phyloP scores from a whole-genome alignment of 1,140 invertebrate species.

The Helicoverpa armigera region DNA sequence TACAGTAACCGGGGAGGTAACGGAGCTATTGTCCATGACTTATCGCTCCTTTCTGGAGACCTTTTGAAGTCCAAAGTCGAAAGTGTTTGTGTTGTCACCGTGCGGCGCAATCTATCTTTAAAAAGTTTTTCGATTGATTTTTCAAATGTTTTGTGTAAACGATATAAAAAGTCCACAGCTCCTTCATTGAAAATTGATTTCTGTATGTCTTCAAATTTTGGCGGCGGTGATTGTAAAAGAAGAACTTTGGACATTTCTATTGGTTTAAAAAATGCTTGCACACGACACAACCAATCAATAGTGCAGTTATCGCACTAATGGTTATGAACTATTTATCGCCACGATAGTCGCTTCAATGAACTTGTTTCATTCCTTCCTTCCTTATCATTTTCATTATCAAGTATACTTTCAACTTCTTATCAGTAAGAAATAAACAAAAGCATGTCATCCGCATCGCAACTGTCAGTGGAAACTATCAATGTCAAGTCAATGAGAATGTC shows the following conservation, averaged over 20 bases:
- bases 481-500: no score
- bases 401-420: no score
- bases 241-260: conserved; percentile 58
- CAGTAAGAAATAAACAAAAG: no score
- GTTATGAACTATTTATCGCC: no score
- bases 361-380: no score
- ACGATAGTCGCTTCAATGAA: no score
- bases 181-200: conserved; percentile 78
- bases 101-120: conserved; percentile 72
- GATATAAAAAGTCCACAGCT: conserved; percentile 81
- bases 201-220: conserved; percentile 84
- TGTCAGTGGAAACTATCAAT: no score
- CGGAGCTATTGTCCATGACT: conserved; percentile 86
- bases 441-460: no score
- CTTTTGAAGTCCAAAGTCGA: conserved; percentile 70
- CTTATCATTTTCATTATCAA: no score
- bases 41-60: conserved; percentile 73
- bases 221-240: conserved; percentile 81
- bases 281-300: no score
- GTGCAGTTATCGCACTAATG: no score
- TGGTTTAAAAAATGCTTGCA: no score
- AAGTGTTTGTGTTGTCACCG: conserved; percentile 64
- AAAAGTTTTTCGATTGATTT: conserved; percentile 81
- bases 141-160: conserved; percentile 82
- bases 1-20: conserved; percentile 85